Evolutionary conservation across 2,113 vertebrate genomes (phyloP).

Genomic region (Nannobrachium achirus): DNA sequence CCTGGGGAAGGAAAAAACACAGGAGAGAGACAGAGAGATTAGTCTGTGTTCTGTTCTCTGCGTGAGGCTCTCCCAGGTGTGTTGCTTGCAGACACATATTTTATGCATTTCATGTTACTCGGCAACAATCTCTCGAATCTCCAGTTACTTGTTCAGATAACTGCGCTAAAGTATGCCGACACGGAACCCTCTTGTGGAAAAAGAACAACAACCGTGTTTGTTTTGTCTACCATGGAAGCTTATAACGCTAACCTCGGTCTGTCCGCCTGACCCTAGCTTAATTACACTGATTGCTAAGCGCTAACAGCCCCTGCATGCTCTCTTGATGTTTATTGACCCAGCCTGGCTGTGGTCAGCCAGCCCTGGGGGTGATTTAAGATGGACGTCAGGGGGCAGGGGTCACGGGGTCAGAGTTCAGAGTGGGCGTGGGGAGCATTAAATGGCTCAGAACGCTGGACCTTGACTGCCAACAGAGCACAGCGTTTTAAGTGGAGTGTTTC

Average conservation of each 20-base stretch:
- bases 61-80: background rate
- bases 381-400: slow-evolving; percentile 47
- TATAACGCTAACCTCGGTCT: background rate
- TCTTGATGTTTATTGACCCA: slow-evolving; percentile 56
- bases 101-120: too few species aligned
- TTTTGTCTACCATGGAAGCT: too few species aligned
- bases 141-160: too few species aligned
- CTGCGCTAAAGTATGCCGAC: too few species aligned
- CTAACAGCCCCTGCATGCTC: slow-evolving; percentile 10
- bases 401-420: slow-evolving; percentile 21
- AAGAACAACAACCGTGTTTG: too few species aligned
- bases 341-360: slow-evolving; percentile 40
- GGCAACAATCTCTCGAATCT: too few species aligned
- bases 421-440: background rate
- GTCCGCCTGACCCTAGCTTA: slow-evolving; percentile 13
- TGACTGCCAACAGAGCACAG: slow-evolving; percentile 51
- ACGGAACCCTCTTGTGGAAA: too few species aligned
- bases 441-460: slow-evolving; percentile 36
- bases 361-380: slow-evolving; percentile 42
- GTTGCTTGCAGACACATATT: background rate
- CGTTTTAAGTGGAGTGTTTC: slow-evolving; percentile 18
- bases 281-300: slow-evolving; percentile 49
- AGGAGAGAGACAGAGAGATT: slow-evolving; percentile 3
- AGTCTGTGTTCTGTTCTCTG: background rate
- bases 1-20: slow-evolving; percentile 26